A percentile compares a stretch with the other conserved stretches of the same genome.
Evolutionary conservation across 2,888 invertebrate genomes (phyloP).

Genomic region (Athripsodes cinereus): DNA sequence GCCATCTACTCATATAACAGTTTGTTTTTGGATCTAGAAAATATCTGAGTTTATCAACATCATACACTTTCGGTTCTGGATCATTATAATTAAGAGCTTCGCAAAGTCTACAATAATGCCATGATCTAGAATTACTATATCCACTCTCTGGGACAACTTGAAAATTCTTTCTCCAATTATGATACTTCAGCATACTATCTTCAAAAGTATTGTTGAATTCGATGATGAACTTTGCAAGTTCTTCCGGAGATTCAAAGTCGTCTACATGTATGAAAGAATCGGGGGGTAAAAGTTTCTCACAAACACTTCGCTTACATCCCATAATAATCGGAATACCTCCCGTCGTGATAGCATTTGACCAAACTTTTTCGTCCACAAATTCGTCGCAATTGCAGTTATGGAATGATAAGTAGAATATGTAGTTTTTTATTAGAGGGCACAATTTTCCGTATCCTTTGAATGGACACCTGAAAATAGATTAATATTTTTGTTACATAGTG

Average conservation of each 20-base stretch:
- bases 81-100: conserved; percentile 51
- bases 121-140: conserved; percentile 54
- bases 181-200: conserved; percentile 40
- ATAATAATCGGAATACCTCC: conserved; percentile 60
- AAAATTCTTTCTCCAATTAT: conserved; percentile 55
- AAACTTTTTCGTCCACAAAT: conserved; percentile 66
- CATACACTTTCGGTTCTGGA: conserved; percentile 37
- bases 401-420: conserved; percentile 64
- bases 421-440: conserved; percentile 50
- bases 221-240: conserved; percentile 49
- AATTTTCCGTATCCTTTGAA: conserved; percentile 54
- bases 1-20: conserved; percentile 4
- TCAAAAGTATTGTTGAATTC: conserved; percentile 41
- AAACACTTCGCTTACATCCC: conserved; percentile 46
- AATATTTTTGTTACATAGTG: no score
- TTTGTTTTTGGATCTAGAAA: conserved; percentile 17
- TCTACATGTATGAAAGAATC: conserved; percentile 57
- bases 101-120: conserved; percentile 54
- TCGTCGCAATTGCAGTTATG: conserved; percentile 65
- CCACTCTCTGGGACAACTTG: conserved; percentile 59
- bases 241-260: conserved; percentile 44
- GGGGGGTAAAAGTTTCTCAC: conserved; percentile 53
- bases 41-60: conserved; percentile 26
- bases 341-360: conserved; percentile 58
- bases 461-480: conserved; percentile 59